Base-by-base conservation (phyloP, 2,888 invertebrate genomes). In the Vesta saturnalis region DNA sequence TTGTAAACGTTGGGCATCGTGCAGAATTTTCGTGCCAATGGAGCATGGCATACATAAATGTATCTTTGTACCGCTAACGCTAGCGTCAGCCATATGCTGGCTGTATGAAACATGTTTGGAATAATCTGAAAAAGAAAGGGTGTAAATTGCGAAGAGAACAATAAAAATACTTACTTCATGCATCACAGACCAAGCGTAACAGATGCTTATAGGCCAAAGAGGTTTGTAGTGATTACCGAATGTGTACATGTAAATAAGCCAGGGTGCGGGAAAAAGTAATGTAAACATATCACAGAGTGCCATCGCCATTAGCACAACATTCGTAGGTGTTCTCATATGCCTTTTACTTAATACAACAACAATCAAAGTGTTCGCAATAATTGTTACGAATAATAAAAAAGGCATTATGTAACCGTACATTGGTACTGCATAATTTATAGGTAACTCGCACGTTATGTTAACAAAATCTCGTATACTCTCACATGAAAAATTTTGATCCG, bases 231-330 rank as follows among this genome's bases (percentile, higher is more conserved):
- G 94, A 83, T 95, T 92, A 21, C 94, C 94, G 75, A 95, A 91
- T 0, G 95, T 94, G 85, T 94, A 96, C 91, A 95, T 94, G 82
- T 96, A 95, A 83, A 96, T 91, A 56, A 96, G 90, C 90, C 95
- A 95, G 0, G 96, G 96, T 0, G 95, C 92, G 0, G 96, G 95
- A 80, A 95, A 92, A 60, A 95, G 87, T 79, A 96, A 91, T 0
- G 97, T 97, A 82, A 96, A 91, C 91, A 96, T 93, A 85, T 97
- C 97, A 76, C 95, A 95, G 2, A 97, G 87, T 0, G 97, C 97
- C 96, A 97, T 97, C n/a, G 94, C 94, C 89, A 95, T 92, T 1
- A 97, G 88, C 0, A 96, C 94, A n/a, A 92, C 89, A 84, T 96
- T 96, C 3, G 96, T 96, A 0, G 96, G 95, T 0, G 94, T 94